phyloP scores from a whole-genome alignment of 1,140 invertebrate genomes.

The Chionoecetes opilio region DNA sequence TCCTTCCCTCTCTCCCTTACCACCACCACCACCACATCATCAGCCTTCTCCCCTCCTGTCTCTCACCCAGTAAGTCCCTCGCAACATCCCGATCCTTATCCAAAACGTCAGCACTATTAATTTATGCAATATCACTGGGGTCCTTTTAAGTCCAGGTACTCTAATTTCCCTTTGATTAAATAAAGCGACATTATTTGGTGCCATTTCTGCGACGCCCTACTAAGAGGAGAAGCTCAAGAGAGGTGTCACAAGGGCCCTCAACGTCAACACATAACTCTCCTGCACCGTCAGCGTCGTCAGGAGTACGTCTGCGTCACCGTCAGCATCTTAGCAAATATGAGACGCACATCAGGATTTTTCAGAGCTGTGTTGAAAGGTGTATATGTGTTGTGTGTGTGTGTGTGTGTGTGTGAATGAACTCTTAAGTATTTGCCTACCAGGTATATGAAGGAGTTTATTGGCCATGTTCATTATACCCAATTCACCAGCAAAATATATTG shows the following conservation, averaged over 20 bases:
- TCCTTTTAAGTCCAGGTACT: background rate
- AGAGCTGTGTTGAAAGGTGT: background rate
- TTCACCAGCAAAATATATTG: no score
- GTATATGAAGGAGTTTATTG: no score
- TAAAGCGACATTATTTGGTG: background rate
- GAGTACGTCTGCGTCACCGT: background rate
- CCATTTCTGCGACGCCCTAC: background rate
- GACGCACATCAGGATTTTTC: background rate
- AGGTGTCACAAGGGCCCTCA: background rate
- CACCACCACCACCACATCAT: background rate
- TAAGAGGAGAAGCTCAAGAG: background rate
- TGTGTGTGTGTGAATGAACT: background rate
- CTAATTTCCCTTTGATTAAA: background rate
- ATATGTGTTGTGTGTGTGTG: conserved; percentile 7
- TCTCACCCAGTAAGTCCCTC: background rate
- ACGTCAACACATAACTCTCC: background rate
- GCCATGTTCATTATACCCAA: no score
- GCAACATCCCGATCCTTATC: background rate
- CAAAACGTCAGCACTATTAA: conserved; percentile 6
- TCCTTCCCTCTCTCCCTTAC: background rate
- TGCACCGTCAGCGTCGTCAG: background rate
- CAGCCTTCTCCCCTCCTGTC: background rate
- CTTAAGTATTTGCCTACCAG: no score
- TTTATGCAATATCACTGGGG: background rate
- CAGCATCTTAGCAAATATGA: background rate